Base-by-base conservation (phyloP, 2,888 invertebrate genomes). In the Microchrysa polita region DNA sequence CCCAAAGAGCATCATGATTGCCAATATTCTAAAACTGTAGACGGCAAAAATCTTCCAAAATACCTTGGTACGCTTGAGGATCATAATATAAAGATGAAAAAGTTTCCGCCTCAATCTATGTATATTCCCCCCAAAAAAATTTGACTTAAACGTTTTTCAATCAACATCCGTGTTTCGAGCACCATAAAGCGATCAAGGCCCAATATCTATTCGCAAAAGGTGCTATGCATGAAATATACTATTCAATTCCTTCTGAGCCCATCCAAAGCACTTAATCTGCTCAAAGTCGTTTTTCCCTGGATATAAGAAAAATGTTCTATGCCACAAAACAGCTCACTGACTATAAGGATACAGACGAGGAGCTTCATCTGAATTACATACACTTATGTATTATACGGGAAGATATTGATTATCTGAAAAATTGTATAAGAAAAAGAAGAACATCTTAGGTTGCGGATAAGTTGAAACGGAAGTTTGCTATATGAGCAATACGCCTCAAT, bases 141-240 rank as follows among this genome's bases (percentile, higher is more conserved):
- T 7, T 10, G 16, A 12, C 48, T 48, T n/a, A 48, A 48, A 48
- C 16, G 48, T 10, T 48, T n/a, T 23, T 59, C 27, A 20, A 23
- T 12, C 14, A 59, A 59, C 20, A 59, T 59, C 59, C 59, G 22
- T 12, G 22, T 59, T 23, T n/a, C 4, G 27, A 34, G 27, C 23
- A 20, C 59, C 10, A 14, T 23, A 20, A 59, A 59, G 23, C 23
- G 23, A 20, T 59, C 59, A 22, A 18, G 23, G 23, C 59, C 23
- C 59, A 23, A n/a, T 23, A 59, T 23, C 59, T 23, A 59, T 59
- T 59, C 59, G 23, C 23, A 14, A 23, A 23, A 59, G 22, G 59
- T 59, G 59, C 20, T 59, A n/a, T 22, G 59, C 23, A n/a, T 59
- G 22, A 23, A 23, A 59, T 34, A 34, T 59, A 59, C 22, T 59